Evolutionary conservation across 2,888 invertebrate genomes (phyloP).

Genomic region (Punctoribates punctum): DNA sequence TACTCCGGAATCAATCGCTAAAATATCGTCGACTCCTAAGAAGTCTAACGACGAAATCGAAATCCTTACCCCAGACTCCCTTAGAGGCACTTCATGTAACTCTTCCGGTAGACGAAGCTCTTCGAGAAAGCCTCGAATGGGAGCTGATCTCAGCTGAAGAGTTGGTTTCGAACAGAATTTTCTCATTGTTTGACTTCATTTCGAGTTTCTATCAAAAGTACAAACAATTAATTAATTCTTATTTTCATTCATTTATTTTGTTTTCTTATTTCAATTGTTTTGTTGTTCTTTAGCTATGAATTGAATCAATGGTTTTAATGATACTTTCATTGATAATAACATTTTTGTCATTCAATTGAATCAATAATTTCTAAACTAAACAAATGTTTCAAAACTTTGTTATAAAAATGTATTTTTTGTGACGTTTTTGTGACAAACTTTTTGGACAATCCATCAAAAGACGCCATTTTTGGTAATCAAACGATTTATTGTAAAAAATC

Average conservation of each 20-base stretch:
- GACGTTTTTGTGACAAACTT: not conserved
- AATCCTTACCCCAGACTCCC: not conserved
- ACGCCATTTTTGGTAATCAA: constrained; percentile 11
- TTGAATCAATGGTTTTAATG: no score
- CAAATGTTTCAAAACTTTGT: not conserved
- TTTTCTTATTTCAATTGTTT: not conserved
- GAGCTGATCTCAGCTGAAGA: not conserved
- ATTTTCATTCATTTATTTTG: no score
- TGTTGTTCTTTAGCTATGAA: not conserved
- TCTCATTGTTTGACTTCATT: not conserved
- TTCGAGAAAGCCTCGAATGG: not conserved
- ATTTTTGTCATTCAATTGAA: no score
- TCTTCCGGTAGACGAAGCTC: not conserved
- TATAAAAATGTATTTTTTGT: no score
- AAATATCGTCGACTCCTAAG: not conserved
- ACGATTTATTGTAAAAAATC: not conserved
- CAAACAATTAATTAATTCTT: no score
- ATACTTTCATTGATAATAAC: no score
- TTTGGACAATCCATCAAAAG: not conserved
- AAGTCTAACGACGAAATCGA: not conserved
- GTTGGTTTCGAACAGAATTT: not conserved
- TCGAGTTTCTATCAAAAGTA: no score
- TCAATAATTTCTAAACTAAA: not conserved
- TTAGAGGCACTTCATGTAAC: not conserved
- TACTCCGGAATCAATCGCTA: not conserved